phyloP scores from a whole-genome alignment of 2,888 invertebrate genomes.

The Macrosiphum euphorbiae region DNA sequence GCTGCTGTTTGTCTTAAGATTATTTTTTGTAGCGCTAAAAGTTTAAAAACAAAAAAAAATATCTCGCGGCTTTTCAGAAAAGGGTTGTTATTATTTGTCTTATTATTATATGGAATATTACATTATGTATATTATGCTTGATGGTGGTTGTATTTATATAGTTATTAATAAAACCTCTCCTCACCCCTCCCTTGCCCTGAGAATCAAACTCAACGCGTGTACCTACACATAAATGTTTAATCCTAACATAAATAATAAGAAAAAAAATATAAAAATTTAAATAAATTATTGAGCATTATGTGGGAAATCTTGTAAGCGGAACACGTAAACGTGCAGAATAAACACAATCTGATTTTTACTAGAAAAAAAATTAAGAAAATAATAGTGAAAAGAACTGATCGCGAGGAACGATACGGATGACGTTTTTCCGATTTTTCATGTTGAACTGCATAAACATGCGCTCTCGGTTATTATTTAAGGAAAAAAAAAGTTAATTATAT shows the following conservation, averaged over 20 bases:
- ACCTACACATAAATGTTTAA: background rate
- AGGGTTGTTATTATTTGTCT: background rate
- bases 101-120: background rate
- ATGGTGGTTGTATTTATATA: background rate
- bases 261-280: background rate
- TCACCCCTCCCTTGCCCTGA: background rate
- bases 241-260: background rate
- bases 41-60: background rate
- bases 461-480: slow-evolving; percentile 4
- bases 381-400: background rate
- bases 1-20: background rate
- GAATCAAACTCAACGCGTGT: background rate
- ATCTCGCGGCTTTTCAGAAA: background rate
- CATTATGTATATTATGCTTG: background rate
- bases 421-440: background rate
- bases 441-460: slow-evolving; percentile 4
- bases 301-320: background rate
- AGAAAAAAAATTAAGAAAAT: background rate
- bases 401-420: slow-evolving; percentile 30
- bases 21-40: background rate
- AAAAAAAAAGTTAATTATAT: slow-evolving; percentile 26
- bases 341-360: slow-evolving; percentile 27
- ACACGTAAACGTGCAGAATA: slow-evolving; percentile 23
- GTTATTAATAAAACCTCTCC: background rate
- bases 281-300: background rate